Conservation (phyloP, 2,888 invertebrate species). For the Pyralis farinalis region DNA sequence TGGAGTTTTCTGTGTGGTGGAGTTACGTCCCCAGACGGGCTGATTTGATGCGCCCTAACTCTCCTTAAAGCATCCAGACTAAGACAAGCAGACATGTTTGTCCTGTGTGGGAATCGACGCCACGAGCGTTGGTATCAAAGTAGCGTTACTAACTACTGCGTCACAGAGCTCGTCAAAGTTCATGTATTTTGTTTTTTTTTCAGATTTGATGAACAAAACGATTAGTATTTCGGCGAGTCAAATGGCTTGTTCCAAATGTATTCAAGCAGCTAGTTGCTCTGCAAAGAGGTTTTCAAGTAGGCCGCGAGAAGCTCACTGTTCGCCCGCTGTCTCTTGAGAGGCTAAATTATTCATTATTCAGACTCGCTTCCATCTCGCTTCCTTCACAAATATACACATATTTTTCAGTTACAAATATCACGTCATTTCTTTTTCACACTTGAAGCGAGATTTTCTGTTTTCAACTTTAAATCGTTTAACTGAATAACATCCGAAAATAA, state of each 20-base stretch:
- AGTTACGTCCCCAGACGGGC: too few species aligned
- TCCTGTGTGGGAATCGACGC: too few species aligned
- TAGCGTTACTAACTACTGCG: too few species aligned
- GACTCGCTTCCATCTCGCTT: slow-evolving; percentile 23
- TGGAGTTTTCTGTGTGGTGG: too few species aligned
- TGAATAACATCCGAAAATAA: not conserved
- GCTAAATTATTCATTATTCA: slow-evolving; percentile 38
- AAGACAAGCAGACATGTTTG: too few species aligned
- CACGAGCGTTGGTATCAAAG: too few species aligned
- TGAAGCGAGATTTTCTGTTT: slow-evolving; percentile 7
- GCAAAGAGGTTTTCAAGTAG: slow-evolving; percentile 2
- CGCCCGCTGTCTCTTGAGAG: slow-evolving; percentile 25
- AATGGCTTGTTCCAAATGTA: not conserved
- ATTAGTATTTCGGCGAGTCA: not conserved
- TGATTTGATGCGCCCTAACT: too few species aligned
- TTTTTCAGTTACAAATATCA: slow-evolving; percentile 18
- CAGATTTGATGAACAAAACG: too few species aligned
- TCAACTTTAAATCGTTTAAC: slow-evolving; percentile 3
- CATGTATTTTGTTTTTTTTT: too few species aligned
- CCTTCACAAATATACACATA: slow-evolving; percentile 19
- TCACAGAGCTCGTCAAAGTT: too few species aligned
- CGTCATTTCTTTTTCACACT: slow-evolving; percentile 13
- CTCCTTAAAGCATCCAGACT: too few species aligned
- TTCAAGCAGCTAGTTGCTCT: slow-evolving; percentile 2
- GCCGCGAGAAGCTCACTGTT: slow-evolving; percentile 23